Evolutionary conservation across 2,888 invertebrate species (phyloP).

Genomic region (Petrolisthes manimaculis): DNA sequence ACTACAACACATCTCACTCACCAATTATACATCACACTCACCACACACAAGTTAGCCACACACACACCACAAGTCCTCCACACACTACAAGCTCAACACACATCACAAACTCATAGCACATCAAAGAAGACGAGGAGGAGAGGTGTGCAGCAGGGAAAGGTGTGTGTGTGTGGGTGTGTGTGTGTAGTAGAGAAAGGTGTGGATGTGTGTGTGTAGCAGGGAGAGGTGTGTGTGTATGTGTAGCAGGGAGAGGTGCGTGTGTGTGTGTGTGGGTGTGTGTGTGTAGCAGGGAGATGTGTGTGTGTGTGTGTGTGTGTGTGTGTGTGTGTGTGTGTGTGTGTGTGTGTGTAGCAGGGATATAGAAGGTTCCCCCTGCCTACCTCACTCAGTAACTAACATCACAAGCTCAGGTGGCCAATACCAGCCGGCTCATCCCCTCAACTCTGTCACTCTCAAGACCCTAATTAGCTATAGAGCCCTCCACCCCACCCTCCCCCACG

Average conservation of each 20-base stretch:
- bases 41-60: too few relatives aligned
- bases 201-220: neutral
- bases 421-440: conserved; percentile 9
- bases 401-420: conserved; percentile 3
- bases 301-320: neutral
- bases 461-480: conserved; percentile 15
- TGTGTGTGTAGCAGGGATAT: neutral
- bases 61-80: too few relatives aligned
- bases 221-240: neutral
- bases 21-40: too few relatives aligned
- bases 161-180: neutral
- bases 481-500: too few relatives aligned
- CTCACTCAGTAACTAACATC: conserved; percentile 18
- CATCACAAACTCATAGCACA: too few relatives aligned
- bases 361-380: neutral
- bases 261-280: neutral
- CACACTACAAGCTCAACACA: too few relatives aligned
- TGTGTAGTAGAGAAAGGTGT: neutral
- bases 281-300: neutral
- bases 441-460: conserved; percentile 18
- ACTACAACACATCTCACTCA: too few relatives aligned
- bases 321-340: neutral
- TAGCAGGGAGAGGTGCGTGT: neutral
- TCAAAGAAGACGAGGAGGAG: too few relatives aligned
- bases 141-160: neutral